These are phyloP conservation scores for Chiroxiphia lanceolata DNA, from an alignment of 2,797 vertebrate species.

Conservation along the genomic window DNA sequence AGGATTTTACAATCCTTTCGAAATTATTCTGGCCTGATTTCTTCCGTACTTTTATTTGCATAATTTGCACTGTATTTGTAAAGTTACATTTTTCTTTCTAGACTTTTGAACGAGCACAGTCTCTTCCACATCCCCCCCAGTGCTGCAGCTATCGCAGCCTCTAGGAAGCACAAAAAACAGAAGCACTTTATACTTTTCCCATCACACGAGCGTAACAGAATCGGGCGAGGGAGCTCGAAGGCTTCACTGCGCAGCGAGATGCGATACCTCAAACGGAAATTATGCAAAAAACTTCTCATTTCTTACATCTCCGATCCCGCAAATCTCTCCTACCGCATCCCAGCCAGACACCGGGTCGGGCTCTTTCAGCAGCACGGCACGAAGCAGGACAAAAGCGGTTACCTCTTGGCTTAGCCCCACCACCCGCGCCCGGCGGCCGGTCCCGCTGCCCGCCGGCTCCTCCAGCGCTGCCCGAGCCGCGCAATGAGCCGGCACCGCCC, in stretches of 20 bases:
- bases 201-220: not conserved
- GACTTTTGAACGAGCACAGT: not conserved
- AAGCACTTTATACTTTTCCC: constrained; percentile 3
- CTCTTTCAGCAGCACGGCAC: not conserved
- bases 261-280: constrained; percentile 6
- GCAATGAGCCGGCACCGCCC: not conserved
- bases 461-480: not conserved
- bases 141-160: not conserved
- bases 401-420: not conserved
- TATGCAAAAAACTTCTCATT: constrained; percentile 9
- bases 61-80: not conserved
- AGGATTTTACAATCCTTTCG: not conserved
- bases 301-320: not conserved
- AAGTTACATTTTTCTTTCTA: constrained; percentile 64
- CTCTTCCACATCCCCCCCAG: not conserved
- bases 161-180: not conserved
- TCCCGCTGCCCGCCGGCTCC: not conserved
- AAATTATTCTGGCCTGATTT: not conserved
- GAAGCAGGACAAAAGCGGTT: not conserved
- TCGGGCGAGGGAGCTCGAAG: constrained; percentile 24
- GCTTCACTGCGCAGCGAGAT: not conserved
- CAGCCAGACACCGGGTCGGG: not conserved
- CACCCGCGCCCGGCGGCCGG: not conserved
- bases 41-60: not conserved
- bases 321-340: not conserved